phyloP scores from a whole-genome alignment of 2,797 vertebrate genomes.

The Discoglossus pictus region DNA sequence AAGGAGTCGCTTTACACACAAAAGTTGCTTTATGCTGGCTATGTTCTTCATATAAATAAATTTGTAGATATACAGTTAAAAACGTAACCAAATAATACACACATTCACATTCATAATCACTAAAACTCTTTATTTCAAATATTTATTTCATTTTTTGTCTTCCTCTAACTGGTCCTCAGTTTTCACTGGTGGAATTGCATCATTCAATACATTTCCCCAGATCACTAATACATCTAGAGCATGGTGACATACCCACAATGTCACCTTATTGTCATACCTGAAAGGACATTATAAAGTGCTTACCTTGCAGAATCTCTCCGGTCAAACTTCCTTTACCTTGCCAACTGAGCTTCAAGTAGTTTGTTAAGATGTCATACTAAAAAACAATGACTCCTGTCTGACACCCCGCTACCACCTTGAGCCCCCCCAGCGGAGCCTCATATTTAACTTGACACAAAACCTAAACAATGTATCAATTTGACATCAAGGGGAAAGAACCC shows the following conservation, averaged over 20 bases:
- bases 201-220: no score
- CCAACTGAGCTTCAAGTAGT: constrained; percentile 8
- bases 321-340: constrained; percentile 13
- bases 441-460: constrained; percentile 28
- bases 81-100: no score
- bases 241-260: constrained; percentile 11
- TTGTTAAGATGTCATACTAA: constrained; percentile 24
- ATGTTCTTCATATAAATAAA: no score
- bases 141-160: no score
- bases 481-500: neutral
- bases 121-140: no score
- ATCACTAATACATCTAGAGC: neutral
- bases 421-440: neutral
- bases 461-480: neutral
- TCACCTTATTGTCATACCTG: constrained; percentile 28
- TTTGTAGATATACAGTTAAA: no score
- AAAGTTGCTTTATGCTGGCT: no score
- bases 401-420: neutral
- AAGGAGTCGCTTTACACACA: no score
- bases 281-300: constrained; percentile 20
- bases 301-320: constrained; percentile 23
- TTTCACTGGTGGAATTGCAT: no score
- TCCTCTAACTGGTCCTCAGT: no score
- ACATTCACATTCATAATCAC: no score
- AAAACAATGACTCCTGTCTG: neutral